Evolutionary conservation across 2,797 vertebrate species (phyloP).

Genomic region (Smutsia gigantea): DNA sequence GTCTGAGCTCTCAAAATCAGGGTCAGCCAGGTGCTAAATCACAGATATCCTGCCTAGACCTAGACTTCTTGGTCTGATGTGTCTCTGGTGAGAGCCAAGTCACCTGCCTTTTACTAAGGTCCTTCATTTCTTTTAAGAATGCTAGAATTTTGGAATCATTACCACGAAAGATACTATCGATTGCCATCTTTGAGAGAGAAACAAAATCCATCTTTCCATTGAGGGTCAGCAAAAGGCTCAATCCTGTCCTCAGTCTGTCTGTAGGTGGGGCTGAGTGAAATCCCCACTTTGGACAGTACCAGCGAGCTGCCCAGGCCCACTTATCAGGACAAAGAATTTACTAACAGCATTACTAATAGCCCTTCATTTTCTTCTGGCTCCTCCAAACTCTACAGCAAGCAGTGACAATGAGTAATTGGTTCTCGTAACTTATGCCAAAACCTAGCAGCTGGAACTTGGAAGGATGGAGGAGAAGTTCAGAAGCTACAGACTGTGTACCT

Average conservation of each 20-base stretch:
- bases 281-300: neutral
- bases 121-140: neutral
- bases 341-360: neutral
- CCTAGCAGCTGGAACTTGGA: neutral
- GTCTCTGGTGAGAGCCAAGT: neutral
- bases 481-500: neutral
- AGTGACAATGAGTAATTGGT: neutral
- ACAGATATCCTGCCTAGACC: neutral
- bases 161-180: neutral
- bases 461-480: neutral
- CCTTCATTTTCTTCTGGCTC: neutral
- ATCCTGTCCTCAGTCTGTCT: neutral
- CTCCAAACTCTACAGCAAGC: neutral
- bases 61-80: neutral
- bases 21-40: neutral
- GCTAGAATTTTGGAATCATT: neutral
- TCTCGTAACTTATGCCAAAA: neutral
- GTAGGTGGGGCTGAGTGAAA: neutral
- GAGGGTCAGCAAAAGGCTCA: neutral
- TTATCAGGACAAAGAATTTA: neutral
- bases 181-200: neutral
- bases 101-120: neutral
- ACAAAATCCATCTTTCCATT: neutral
- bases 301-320: fast-evolving
- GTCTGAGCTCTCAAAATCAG: neutral